A percentile compares a stretch with the other conserved stretches of the same genome.
Evolutionary conservation across 2,888 invertebrate genomes (phyloP).

Genomic region (Pedicia rivosa): DNA sequence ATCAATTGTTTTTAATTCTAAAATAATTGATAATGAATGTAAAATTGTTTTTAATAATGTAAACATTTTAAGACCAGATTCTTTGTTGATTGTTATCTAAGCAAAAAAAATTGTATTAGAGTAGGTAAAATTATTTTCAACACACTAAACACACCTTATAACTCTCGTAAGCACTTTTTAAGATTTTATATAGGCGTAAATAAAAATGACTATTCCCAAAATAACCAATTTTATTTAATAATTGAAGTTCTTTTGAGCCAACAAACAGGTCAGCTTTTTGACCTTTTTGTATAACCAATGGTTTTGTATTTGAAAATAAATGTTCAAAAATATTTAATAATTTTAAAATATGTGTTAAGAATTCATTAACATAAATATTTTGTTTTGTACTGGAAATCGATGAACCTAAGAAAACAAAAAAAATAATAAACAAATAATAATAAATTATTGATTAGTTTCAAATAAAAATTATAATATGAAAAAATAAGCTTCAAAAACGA

Average conservation of each 20-base stretch:
- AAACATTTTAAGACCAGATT: slow-evolving; percentile 56
- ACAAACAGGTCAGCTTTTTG: slow-evolving; percentile 24
- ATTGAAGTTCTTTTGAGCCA: slow-evolving; percentile 20
- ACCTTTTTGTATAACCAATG: slow-evolving; percentile 21
- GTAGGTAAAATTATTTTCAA: slow-evolving; percentile 1
- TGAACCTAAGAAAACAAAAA: background rate
- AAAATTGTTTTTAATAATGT: slow-evolving; percentile 26
- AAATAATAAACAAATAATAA: background rate
- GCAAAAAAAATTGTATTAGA: slow-evolving; percentile 11
- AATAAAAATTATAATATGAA: too few species aligned
- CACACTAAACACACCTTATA: slow-evolving; percentile 48
- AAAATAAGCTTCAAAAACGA: too few species aligned
- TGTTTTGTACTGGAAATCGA: background rate
- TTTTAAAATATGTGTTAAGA: slow-evolving; percentile 22
- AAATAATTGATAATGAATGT: slow-evolving; percentile 23
- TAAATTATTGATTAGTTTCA: too few species aligned
- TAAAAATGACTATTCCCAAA: slow-evolving; percentile 63
- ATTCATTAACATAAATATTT: background rate
- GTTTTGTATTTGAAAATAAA: slow-evolving; percentile 27
- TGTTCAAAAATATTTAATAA: slow-evolving; percentile 30
- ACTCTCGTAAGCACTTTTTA: slow-evolving; percentile 70
- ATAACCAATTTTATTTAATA: slow-evolving; percentile 34
- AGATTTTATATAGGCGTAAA: slow-evolving; percentile 64
- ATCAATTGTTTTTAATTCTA: slow-evolving; percentile 19
- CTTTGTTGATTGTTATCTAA: slow-evolving; percentile 61